Percentiles rank a stretch among this genome's conserved stretches.
These are phyloP conservation scores for Idaea dimidiata DNA, from an alignment of 2,888 invertebrate genomes.

Conservation along the genomic window DNA sequence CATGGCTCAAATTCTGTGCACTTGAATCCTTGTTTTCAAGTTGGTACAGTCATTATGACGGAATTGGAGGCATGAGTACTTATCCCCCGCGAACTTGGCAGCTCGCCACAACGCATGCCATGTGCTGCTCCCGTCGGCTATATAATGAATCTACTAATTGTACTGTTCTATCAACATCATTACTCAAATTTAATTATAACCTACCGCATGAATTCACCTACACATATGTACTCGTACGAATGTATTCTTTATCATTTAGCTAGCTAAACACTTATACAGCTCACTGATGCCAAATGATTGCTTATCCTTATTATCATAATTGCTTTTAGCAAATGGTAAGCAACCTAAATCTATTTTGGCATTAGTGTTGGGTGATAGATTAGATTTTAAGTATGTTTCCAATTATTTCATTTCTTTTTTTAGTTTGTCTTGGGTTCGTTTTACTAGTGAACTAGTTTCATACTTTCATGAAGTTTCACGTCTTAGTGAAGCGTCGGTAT, in stretches of 20 bases:
- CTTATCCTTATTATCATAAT: not conserved
- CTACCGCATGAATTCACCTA: not conserved
- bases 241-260: not conserved
- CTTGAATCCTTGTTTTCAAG: not conserved
- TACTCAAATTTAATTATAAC: conserved; percentile 7
- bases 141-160: conserved; percentile 50
- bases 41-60: conserved; percentile 19
- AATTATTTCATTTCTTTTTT: not conserved
- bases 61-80: conserved; percentile 34
- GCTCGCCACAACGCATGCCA: conserved; percentile 49
- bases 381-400: not conserved
- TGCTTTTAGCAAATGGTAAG: not conserved
- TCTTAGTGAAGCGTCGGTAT: too few relatives aligned
- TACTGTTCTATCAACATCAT: conserved; percentile 38
- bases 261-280: not conserved
- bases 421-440: not conserved
- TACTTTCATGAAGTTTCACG: not conserved
- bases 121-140: conserved; percentile 41
- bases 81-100: conserved; percentile 57
- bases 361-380: not conserved
- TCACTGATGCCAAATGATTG: not conserved
- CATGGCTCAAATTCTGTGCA: not conserved
- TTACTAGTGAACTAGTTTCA: not conserved
- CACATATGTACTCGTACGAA: not conserved
- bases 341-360: not conserved